Evolutionary conservation across 2,113 vertebrate genomes (phyloP).

Genomic region (Megaleporinus macrocephalus): DNA sequence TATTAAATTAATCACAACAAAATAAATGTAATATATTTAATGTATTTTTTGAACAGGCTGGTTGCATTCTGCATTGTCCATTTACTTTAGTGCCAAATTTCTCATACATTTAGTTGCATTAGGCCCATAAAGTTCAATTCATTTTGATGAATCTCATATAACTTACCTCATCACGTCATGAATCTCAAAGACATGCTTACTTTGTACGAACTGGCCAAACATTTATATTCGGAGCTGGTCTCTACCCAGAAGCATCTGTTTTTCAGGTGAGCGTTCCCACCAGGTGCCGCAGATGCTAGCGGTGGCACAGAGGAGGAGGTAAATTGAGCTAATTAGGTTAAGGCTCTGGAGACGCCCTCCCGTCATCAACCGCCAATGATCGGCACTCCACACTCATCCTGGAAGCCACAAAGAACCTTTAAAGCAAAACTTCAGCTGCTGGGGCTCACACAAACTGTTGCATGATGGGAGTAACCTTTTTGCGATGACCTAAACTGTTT

Average conservation of each 20-base stretch:
- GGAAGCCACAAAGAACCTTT: constrained; percentile 47
- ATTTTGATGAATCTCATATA: neutral
- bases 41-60: too few relatives aligned
- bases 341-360: constrained; percentile 54
- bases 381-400: constrained; percentile 43
- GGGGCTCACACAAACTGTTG: constrained; percentile 54
- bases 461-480: constrained; percentile 58
- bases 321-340: constrained; percentile 63
- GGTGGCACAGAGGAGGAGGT: constrained; percentile 49
- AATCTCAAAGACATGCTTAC: neutral
- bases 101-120: neutral
- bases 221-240: constrained; percentile 4
- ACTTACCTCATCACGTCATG: neutral
- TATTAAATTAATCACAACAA: too few relatives aligned
- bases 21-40: too few relatives aligned
- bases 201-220: neutral
- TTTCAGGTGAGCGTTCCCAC: constrained; percentile 52
- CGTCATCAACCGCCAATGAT: constrained; percentile 57
- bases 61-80: too few relatives aligned
- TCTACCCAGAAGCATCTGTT: constrained; percentile 39
- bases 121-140: neutral
- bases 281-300: constrained; percentile 58
- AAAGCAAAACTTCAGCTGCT: constrained; percentile 41
- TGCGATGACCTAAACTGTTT: constrained; percentile 52
- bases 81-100: neutral